A percentile compares a stretch with the other conserved stretches of the same genome.
These are phyloP conservation scores for Stenotaenia linearis DNA, from an alignment of 2,888 invertebrate species.

Conservation along the genomic window DNA sequence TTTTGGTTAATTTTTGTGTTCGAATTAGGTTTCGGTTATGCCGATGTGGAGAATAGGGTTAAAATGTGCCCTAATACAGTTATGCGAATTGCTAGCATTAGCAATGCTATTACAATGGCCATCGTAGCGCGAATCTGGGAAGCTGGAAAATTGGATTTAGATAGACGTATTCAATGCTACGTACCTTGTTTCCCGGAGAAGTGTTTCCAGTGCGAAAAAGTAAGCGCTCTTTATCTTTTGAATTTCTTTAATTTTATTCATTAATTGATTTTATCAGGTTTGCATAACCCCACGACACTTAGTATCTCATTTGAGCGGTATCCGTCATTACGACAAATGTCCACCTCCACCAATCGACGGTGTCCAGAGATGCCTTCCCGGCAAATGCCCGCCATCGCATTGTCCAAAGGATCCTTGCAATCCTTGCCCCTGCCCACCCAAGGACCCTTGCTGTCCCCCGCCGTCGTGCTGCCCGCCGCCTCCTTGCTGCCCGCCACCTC, in stretches of 20 bases:
- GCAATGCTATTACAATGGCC: conserved; percentile 55
- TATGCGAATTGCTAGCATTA: conserved; percentile 57
- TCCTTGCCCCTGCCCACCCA: too few species aligned
- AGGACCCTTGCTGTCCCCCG: background rate
- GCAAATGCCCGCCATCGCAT: background rate
- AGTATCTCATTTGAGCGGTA: conserved; percentile 53
- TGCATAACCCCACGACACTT: conserved; percentile 53
- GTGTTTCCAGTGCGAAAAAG: conserved; percentile 49
- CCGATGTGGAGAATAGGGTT: conserved; percentile 54
- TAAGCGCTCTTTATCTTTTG: conserved; percentile 36
- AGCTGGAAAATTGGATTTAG: conserved; percentile 52
- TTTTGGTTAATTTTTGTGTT: background rate
- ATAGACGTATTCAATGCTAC: conserved; percentile 53
- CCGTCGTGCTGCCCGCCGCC: background rate
- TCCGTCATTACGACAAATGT: conserved; percentile 52
- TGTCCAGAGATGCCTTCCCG: background rate
- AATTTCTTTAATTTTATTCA: background rate
- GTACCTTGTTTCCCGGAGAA: conserved; percentile 54
- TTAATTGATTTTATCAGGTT: conserved; percentile 42
- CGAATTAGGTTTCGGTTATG: conserved; percentile 51
- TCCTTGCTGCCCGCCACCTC: background rate
- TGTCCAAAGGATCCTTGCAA: background rate
- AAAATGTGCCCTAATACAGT: conserved; percentile 49
- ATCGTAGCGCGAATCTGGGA: conserved; percentile 53
- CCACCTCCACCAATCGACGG: background rate